Evolutionary conservation across 1,140 invertebrate species (phyloP).

Genomic region (Helicoverpa armigera): DNA sequence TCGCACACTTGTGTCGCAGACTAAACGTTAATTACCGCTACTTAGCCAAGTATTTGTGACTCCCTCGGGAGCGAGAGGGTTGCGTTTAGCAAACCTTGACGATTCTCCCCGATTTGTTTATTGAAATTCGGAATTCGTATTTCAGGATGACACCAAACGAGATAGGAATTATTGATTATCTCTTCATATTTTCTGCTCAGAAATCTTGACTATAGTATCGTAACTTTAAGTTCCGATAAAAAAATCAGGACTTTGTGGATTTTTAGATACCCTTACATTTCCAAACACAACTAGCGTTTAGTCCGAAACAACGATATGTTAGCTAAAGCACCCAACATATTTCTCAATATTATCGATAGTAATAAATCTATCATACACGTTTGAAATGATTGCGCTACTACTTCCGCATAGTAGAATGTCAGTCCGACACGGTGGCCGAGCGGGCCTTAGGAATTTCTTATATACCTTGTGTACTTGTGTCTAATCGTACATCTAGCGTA

Average conservation of each 20-base stretch:
- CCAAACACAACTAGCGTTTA: background rate
- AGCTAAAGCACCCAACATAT: background rate
- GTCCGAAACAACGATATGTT: background rate
- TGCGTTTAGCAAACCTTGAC: background rate
- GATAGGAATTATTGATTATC: background rate
- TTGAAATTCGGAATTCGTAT: background rate
- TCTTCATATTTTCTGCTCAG: no score
- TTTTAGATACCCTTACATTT: background rate
- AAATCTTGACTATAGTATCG: no score
- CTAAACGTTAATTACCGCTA: constrained; percentile 42
- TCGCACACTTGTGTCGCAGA: constrained; percentile 22
- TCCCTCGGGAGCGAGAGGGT: constrained; percentile 9
- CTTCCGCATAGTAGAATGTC: constrained; percentile 31
- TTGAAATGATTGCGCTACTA: constrained; percentile 5
- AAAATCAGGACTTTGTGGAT: no score
- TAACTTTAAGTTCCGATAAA: no score
- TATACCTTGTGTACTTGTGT: background rate
- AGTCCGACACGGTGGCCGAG: constrained; percentile 23
- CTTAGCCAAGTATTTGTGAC: constrained; percentile 31
- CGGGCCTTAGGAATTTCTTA: constrained; percentile 34
- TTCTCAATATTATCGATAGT: constrained; percentile 21
- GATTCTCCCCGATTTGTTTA: constrained; percentile 5
- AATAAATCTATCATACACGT: constrained; percentile 24
- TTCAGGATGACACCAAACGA: background rate
- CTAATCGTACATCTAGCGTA: constrained; percentile 9